Percentiles rank a stretch among this genome's conserved stretches.
Conservation (phyloP, 2,113 vertebrate genomes). For the Brienomyrus brachyistius region DNA sequence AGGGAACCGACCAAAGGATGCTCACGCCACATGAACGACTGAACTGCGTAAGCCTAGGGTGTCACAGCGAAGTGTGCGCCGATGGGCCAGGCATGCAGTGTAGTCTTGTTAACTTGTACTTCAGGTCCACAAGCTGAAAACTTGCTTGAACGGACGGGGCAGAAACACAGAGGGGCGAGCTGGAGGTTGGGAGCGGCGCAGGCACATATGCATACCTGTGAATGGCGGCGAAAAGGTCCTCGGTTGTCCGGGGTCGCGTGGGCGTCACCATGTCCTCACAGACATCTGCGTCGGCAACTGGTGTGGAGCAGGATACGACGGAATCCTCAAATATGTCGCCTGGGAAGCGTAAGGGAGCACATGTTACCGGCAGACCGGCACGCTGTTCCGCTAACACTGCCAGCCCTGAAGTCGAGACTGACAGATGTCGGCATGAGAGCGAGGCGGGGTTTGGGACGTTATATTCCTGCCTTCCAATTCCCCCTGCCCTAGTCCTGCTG, state of each 20-base stretch:
- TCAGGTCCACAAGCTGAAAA: not conserved
- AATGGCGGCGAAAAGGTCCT: constrained; percentile 95
- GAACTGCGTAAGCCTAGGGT: constrained; percentile 25
- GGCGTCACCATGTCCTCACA: constrained; percentile 69
- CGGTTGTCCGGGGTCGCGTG: constrained; percentile 79
- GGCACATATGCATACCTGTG: constrained; percentile 75
- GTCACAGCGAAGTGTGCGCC: constrained; percentile 49
- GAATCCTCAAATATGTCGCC: constrained; percentile 69
- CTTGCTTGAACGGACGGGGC: not conserved
- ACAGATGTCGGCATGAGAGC: not conserved
- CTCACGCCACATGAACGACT: not conserved
- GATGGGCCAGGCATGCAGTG: not conserved
- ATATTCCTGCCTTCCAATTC: constrained; percentile 13
- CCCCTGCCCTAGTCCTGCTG: constrained; percentile 29
- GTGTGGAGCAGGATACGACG: constrained; percentile 45
- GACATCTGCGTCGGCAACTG: constrained; percentile 50
- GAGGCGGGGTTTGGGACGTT: not conserved
- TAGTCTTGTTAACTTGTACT: not conserved
- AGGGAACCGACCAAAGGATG: not conserved
- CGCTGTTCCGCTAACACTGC: not conserved
- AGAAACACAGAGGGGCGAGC: not conserved
- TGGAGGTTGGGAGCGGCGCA: constrained; percentile 10
- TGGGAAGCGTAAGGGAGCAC: constrained; percentile 33
- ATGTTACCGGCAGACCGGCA: not conserved
- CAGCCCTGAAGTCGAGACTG: not conserved